Evolutionary conservation across 2,888 invertebrate species (phyloP).

Genomic region (Lymantria monacha): DNA sequence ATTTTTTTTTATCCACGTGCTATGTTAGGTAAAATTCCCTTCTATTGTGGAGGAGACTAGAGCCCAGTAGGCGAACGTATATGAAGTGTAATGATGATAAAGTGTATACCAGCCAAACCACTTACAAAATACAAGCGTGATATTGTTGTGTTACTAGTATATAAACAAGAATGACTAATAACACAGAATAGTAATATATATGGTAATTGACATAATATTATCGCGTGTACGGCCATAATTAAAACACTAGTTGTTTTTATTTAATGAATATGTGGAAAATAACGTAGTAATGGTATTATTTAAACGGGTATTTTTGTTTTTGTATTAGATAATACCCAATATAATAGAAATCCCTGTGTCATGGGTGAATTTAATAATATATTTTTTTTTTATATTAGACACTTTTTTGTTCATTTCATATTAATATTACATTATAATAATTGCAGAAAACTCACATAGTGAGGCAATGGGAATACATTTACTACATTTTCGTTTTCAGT

Average conservation of each 20-base stretch:
- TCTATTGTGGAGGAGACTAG: too few relatives aligned
- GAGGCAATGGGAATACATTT: too few relatives aligned
- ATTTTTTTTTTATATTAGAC: too few relatives aligned
- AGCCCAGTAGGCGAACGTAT: too few relatives aligned
- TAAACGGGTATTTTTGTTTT: not conserved
- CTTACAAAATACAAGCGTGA: not conserved
- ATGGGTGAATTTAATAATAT: not conserved
- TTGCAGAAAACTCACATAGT: too few relatives aligned
- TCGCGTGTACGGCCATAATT: conserved; percentile 9
- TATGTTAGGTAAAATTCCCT: too few relatives aligned
- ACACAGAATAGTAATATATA: conserved; percentile 15
- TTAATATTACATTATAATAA: too few relatives aligned
- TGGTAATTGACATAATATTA: conserved; percentile 18
- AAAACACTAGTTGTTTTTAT: not conserved
- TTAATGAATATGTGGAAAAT: conserved; percentile 2
- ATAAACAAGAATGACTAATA: conserved; percentile 22
- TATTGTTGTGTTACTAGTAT: conserved; percentile 16
- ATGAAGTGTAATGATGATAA: too few relatives aligned
- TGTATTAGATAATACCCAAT: not conserved
- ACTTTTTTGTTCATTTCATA: too few relatives aligned
- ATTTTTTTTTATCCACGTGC: too few relatives aligned
- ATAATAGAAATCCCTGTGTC: not conserved
- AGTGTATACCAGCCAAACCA: not conserved
- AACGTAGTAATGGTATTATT: not conserved
- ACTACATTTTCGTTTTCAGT: too few relatives aligned